Base-by-base conservation (phyloP, 1,140 invertebrate genomes). In the Melitaea cinxia region DNA sequence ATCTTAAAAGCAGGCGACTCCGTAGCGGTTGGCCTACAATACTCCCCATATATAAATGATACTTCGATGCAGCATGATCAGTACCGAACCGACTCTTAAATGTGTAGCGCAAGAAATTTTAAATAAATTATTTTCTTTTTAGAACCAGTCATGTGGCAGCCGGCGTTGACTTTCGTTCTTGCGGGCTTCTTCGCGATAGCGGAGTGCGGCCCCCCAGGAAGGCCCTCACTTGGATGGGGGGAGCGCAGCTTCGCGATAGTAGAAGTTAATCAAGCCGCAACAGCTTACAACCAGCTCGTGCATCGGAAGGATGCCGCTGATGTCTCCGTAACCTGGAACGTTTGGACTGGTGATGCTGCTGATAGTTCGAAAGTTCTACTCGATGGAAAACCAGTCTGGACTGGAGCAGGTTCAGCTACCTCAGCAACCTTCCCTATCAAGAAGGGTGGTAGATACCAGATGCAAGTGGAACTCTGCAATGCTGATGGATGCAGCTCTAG, bases 251-350 rank as follows among this genome's bases (percentile, higher is more conserved):
- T 90, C 72, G 85, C 88, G 6, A 89, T 90, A 58, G 76, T 90
- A 4, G 88, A 90, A 75, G 88, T 90, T 35, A 90, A 90, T 61
- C 88, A 90, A 62, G 88, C 86, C 12, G 88, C 88, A 1, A 90
- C 88, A 4, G 88, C 88, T 0, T 90, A 90, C 60, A 89, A 90
- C 70, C 88, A 90, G 55, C 77, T 90, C 12, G 88, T 90, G 4
- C 84, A 68, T 1, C 75, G 75, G 37, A 78, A 75, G 35, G 88
- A 89, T 45, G 80, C 80, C 0, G 88, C 88, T 19, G 85, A 89
- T 39, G 88, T 90, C 12, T 69, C 88, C 0, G 81, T 90, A 9
- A 83, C 75, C 3, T 90, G 88, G 88, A 89, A 90, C 71, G 78
- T 82, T 7, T 90, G 88, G 88, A 83, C 85, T 23, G 88, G 88